Percentiles rank a stretch among this genome's conserved stretches.
Conservation (phyloP, 2,888 invertebrate species). For the Schizaphis graminum region DNA sequence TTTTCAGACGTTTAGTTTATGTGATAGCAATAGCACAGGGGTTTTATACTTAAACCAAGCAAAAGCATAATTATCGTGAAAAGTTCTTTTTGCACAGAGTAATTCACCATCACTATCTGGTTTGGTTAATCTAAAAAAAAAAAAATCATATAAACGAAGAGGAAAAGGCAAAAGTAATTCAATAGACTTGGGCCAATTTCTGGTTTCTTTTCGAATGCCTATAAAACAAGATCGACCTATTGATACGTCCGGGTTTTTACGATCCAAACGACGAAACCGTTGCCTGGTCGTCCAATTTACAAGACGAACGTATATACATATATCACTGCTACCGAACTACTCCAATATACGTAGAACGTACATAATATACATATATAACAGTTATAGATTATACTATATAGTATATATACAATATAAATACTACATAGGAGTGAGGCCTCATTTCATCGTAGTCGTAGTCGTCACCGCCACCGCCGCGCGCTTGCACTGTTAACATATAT, state of each 20-base stretch:
- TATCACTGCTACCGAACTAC: neutral
- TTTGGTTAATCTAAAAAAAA: slow-evolving; percentile 44
- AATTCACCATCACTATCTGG: slow-evolving; percentile 38
- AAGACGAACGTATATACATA: slow-evolving; percentile 24
- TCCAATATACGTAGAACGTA: neutral
- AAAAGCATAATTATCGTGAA: slow-evolving; percentile 61
- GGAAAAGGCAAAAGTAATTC: slow-evolving; percentile 48
- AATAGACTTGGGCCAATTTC: slow-evolving; percentile 62
- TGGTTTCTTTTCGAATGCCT: slow-evolving; percentile 63
- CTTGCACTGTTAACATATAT: neutral
- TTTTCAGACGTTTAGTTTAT: slow-evolving; percentile 50
- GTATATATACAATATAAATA: neutral
- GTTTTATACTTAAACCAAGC: slow-evolving; percentile 21
- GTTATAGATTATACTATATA: neutral
- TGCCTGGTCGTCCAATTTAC: slow-evolving; percentile 41
- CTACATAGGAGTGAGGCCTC: neutral
- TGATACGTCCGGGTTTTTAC: slow-evolving; percentile 62
- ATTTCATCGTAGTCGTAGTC: neutral
- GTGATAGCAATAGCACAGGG: slow-evolving; percentile 30
- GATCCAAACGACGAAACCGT: slow-evolving; percentile 30
- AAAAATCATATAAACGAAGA: neutral
- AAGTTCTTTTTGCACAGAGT: slow-evolving; percentile 18
- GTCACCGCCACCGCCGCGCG: neutral
- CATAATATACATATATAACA: neutral
- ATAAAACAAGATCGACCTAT: slow-evolving; percentile 65